These are phyloP conservation scores for Steromphala cineraria DNA, from an alignment of 2,888 invertebrate genomes.

Conservation along the genomic window DNA sequence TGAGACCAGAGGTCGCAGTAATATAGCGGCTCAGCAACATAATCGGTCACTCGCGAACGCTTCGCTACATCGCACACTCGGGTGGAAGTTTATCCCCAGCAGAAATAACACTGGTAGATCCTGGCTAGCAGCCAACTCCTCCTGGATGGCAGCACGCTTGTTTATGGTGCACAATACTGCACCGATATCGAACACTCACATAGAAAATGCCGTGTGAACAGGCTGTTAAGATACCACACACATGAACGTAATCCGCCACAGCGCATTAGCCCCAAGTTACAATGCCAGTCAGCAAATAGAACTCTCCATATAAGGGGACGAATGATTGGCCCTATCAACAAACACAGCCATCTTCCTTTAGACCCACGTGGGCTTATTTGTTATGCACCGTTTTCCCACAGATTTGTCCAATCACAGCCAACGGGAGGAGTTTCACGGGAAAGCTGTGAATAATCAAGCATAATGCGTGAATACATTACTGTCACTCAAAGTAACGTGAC, in stretches of 20 bases:
- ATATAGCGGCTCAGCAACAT: background rate
- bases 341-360: conserved; percentile 21
- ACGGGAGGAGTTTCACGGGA: conserved; percentile 2
- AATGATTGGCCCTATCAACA: conserved; percentile 35
- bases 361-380: conserved; percentile 29
- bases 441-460: conserved; percentile 18
- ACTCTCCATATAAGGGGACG: conserved; percentile 31
- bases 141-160: conserved; percentile 1
- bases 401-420: conserved; percentile 9
- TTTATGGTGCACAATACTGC: conserved; percentile 12
- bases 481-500: conserved; percentile 32
- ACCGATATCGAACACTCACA: conserved; percentile 1
- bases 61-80: background rate
- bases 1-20: background rate
- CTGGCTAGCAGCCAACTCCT: background rate
- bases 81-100: background rate
- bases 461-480: conserved; percentile 32
- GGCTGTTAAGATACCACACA: conserved; percentile 29
- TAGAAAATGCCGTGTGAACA: conserved; percentile 22
- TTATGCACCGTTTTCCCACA: conserved; percentile 15
- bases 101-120: background rate
- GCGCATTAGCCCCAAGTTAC: conserved; percentile 22
- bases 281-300: conserved; percentile 28
- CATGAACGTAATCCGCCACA: conserved; percentile 25
- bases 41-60: conserved; percentile 4